These are phyloP conservation scores for Leptobrachium ailaonicum DNA, from an alignment of 2,113 vertebrate species.

Conservation along the genomic window DNA sequence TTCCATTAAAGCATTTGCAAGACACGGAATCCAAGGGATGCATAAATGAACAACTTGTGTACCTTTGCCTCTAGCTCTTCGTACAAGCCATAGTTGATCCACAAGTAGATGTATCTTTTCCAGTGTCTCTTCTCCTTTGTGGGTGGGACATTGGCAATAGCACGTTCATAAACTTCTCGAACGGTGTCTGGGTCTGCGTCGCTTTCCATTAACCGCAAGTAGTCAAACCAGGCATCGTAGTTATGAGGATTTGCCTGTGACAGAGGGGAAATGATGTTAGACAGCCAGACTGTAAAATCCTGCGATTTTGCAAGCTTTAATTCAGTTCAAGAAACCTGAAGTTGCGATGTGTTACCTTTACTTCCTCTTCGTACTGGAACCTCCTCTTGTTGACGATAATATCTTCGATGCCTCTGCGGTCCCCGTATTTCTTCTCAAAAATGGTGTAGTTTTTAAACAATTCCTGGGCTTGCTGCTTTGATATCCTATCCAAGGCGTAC, in stretches of 20 bases:
- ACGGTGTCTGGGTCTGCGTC: constrained; percentile 81
- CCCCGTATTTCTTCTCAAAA: constrained; percentile 98
- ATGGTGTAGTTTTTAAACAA: constrained; percentile 98
- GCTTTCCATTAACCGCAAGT: constrained; percentile 91
- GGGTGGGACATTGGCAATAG: constrained; percentile 91
- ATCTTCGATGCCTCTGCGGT: constrained; percentile 92
- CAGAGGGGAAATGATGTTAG: not conserved
- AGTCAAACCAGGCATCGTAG: constrained; percentile 97
- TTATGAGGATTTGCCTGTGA: constrained; percentile 92
- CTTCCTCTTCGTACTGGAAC: constrained; percentile 97
- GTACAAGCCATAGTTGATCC: constrained; percentile 94
- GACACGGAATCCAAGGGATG: too few species aligned
- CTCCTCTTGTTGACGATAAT: constrained; percentile 95
- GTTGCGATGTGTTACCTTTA: constrained; percentile 74
- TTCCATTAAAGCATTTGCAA: too few species aligned
- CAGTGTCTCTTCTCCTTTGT: constrained; percentile 95
- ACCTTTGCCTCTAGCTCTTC: constrained; percentile 97
- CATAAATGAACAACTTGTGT: not conserved
- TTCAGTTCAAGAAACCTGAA: not conserved
- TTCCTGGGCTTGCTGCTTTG: constrained; percentile 92
- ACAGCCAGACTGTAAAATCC: not conserved
- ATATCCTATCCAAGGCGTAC: constrained; percentile 91
- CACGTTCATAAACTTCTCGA: constrained; percentile 91
- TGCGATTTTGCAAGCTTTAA: not conserved
- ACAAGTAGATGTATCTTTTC: constrained; percentile 95